Conservation (phyloP, 2,888 invertebrate species). For the Trichogramma evanescens region DNA sequence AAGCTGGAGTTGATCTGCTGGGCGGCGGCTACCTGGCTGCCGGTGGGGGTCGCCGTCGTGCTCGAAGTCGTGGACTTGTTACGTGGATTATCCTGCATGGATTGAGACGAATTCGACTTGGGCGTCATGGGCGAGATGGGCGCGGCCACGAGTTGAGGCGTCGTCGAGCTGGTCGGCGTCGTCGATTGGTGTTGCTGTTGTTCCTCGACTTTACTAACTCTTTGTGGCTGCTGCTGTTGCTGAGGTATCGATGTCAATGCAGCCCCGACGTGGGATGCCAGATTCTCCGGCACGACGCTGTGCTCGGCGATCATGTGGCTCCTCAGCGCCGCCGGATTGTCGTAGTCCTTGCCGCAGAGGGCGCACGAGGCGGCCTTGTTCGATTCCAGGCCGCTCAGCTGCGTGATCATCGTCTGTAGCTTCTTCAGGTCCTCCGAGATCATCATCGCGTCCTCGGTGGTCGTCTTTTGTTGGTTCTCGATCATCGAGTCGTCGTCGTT, state of each 20-base stretch:
- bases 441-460: conserved; percentile 44
- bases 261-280: conserved; percentile 23
- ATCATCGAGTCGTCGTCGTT: conserved; percentile 2
- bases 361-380: conserved; percentile 55
- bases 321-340: conserved; percentile 64
- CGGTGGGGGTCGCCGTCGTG: conserved; percentile 8
- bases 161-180: conserved; percentile 24
- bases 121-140: conserved; percentile 14
- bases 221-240: conserved; percentile 18
- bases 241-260: conserved; percentile 20
- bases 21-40: neutral
- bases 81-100: neutral
- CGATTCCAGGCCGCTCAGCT: conserved; percentile 73
- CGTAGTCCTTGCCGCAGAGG: conserved; percentile 65
- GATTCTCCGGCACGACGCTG: conserved; percentile 42
- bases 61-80: neutral
- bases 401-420: conserved; percentile 83
- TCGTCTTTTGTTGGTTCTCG: conserved; percentile 37
- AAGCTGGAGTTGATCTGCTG: conserved; percentile 60
- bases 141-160: conserved; percentile 9
- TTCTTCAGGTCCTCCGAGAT: conserved; percentile 83
- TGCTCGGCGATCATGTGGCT: conserved; percentile 65
- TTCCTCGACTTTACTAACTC: conserved; percentile 51
- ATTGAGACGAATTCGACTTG: conserved; percentile 11
- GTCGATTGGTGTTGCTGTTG: conserved; percentile 51